Base-by-base conservation (phyloP, 2,888 invertebrate genomes). In the Isoperla grammatica region DNA sequence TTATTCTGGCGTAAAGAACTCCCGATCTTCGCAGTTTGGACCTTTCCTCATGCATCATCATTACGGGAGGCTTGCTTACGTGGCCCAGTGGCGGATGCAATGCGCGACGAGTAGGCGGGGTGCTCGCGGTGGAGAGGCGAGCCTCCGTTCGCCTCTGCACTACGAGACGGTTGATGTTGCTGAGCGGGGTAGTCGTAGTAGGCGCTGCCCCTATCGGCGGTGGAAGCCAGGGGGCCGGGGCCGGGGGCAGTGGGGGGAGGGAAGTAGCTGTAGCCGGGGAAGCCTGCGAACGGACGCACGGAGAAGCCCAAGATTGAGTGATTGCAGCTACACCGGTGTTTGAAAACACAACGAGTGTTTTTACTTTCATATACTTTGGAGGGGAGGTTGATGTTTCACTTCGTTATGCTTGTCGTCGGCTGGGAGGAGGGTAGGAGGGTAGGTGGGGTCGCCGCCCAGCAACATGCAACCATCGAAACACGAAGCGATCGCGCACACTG, bases 241-340 rank as follows among this genome's bases (percentile, higher is more conserved):
- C 83, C 78, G 78, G 81, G 70, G 72, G 74, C 70, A 69, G 76
- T 75, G 72, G 71, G 70, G 60, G 70, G 69, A 61, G 74, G 73
- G 68, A 75, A 72, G 71, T 75, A 76, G 70, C 76, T 73, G 69
- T 74, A 77, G 70, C 76, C 74, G 69, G 76, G 75, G 70, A 75
- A 75, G 69, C 76, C 76, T 76, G 72, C 57, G 67, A 67, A 68
- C 62, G 61, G 63, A 61, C 42, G 61, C 58, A 62, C 46, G 57
- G 48, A 60, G 57, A 29, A 29, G 29, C 29, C 29, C 4, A 29
- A 29, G 5, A 8, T 4, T 29, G 5, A 29, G 29, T 6, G 29
- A 29, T 29, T 29, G 29, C 4, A 29, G 29, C 29, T 29, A 8
- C 29, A 29, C 29, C 8, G 29, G 8, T 29, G 29, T 29, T 29